phyloP scores from a whole-genome alignment of 2,113 vertebrate genomes.

The Mesocricetus auratus region DNA sequence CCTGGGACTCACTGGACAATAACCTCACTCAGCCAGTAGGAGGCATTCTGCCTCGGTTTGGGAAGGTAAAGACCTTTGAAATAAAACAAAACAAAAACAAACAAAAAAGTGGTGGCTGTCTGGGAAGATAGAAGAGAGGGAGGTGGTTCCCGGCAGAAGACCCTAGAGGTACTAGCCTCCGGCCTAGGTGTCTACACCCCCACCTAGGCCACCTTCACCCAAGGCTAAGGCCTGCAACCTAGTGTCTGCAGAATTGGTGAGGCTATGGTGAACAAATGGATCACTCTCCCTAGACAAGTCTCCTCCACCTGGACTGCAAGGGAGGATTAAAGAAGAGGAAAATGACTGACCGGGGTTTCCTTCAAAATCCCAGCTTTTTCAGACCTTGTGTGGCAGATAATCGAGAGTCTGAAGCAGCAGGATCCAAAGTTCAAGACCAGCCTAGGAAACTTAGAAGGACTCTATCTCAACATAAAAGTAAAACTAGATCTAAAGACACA shows the following conservation, averaged over 20 bases:
- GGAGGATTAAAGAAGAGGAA: background rate
- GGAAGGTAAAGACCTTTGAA: background rate
- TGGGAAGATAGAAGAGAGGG: background rate
- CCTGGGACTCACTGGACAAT: background rate
- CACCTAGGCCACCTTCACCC: background rate
- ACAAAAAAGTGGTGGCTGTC: background rate
- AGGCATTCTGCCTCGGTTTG: background rate
- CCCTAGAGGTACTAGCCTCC: background rate
- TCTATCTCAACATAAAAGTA: background rate
- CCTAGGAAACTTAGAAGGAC: background rate
- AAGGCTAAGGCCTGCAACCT: background rate
- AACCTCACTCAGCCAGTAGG: background rate
- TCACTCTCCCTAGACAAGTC: background rate
- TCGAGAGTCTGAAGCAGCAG: background rate
- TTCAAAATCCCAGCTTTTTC: background rate
- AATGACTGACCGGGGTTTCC: background rate
- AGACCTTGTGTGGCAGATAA: background rate
- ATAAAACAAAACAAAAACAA: background rate
- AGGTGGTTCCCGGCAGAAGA: background rate
- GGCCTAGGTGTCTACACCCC: accelerated
- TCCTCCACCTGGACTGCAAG: no score
- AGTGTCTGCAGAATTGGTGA: background rate
- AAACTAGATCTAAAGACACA: background rate
- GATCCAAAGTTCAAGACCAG: background rate
- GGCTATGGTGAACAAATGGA: background rate